Evolutionary conservation across 2,888 invertebrate genomes (phyloP), one percentile per base, ranked within the genome.

Genomic region (Polymixis flavicincta): DNA sequence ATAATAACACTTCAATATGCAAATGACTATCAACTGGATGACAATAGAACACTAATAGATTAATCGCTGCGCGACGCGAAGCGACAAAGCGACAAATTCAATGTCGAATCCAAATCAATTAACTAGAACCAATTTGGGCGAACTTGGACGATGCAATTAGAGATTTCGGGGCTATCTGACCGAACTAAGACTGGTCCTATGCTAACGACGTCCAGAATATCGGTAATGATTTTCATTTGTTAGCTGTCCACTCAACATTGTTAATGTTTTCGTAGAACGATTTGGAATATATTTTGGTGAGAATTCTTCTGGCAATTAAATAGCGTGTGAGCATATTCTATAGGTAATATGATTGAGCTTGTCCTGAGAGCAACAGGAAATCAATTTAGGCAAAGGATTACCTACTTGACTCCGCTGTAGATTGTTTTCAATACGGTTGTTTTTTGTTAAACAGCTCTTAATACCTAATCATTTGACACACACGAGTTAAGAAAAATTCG

Each of bases 101-200:
- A 90, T 90, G 89, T 89, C 88, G 92, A 92, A 92, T 91, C 89
- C 90, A 90, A 94, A 94, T 94, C 94, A 94, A 95, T 95, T 95
- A 95, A 93, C 94, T 90, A 90, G 92, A 91, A 93, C 91, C 95
- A 94, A 94, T 94, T 94, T 92, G 89, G 86, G 80, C 88, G 89
- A 92, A 93, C 92, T 94, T 92, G 89, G 91, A 88, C 92, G 91
- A 92, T 92, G 93, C 94, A 94, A 94, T 95, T 94, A 94, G 92
- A 89, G 85, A 88, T 87, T 88, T 85, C 85, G 72, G 60, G 60
- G 70, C 76, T 85, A 78, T 88, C 85, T 85, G 80, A 80, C 84
- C 79, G 83, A 86, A 81, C 78, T 85, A 87, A 89, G 90, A 85
- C 86, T 69, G 61, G 75, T 68, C 50, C 76, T 69, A 68, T 80